Percentiles rank a stretch among this genome's conserved stretches.
Conservation (phyloP, 1,140 invertebrate species). For the Calosoma granatense region DNA sequence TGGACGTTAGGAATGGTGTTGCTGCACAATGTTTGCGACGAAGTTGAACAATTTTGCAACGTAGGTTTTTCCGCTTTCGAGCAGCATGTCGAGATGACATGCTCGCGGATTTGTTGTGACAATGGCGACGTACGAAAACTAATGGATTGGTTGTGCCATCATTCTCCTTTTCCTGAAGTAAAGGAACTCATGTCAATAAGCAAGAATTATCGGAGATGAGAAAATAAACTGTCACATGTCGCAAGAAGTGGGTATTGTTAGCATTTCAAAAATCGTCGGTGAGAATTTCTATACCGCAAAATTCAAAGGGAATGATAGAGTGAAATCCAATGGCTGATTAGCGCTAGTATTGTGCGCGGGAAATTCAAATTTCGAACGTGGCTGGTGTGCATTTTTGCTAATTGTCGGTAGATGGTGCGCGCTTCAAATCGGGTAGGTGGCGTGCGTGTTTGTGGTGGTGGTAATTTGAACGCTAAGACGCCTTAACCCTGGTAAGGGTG, state of each 20-base stretch:
- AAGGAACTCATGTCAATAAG: conserved; percentile 16
- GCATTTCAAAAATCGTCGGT: conserved; percentile 10
- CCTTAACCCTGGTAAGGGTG: too few species aligned
- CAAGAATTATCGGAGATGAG: conserved; percentile 12
- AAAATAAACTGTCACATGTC: conserved; percentile 14
- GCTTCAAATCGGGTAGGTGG: too few species aligned
- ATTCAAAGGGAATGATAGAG: too few species aligned
- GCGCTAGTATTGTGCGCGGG: too few species aligned
- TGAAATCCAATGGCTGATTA: too few species aligned
- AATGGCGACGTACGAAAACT: conserved; percentile 18
- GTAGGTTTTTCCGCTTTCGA: background rate
- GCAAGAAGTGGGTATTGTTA: conserved; percentile 2
- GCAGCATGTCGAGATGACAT: conserved; percentile 25
- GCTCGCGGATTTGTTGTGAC: conserved; percentile 25
- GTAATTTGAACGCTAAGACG: too few species aligned
- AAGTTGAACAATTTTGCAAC: conserved; percentile 4
- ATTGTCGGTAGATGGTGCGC: too few species aligned
- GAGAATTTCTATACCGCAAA: conserved; percentile 8
- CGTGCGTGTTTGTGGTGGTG: too few species aligned
- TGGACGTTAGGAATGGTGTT: conserved; percentile 1
- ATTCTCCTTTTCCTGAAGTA: conserved; percentile 24
- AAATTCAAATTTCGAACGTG: too few species aligned
- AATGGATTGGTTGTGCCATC: conserved; percentile 21
- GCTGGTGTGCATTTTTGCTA: too few species aligned
- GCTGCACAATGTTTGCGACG: conserved; percentile 10